These are phyloP conservation scores for Limnephilus lunatus DNA, from an alignment of 2,888 invertebrate species.

Conservation along the genomic window DNA sequence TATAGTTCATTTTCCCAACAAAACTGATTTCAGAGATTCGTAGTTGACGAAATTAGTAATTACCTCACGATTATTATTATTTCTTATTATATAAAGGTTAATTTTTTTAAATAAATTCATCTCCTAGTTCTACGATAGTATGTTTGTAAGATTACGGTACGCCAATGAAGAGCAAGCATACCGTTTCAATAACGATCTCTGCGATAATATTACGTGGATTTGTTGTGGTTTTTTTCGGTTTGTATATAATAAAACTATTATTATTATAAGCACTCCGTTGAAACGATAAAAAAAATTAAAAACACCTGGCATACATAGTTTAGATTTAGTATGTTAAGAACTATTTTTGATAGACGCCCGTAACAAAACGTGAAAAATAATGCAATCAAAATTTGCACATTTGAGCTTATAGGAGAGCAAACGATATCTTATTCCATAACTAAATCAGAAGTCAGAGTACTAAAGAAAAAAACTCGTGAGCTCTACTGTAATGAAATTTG, in stretches of 20 bases:
- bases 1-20: no score
- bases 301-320: not conserved
- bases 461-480: not conserved
- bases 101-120: no score
- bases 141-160: not conserved
- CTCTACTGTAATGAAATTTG: not conserved
- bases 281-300: not conserved
- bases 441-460: not conserved
- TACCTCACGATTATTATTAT: no score
- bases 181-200: not conserved
- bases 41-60: no score
- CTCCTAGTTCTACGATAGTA: not conserved
- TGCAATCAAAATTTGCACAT: no score
- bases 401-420: no score
- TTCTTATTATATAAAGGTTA: no score
- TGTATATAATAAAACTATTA: not conserved
- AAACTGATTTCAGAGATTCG: no score
- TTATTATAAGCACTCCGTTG: not conserved
- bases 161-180: not conserved
- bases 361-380: no score
- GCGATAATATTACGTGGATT: constrained; percentile 50
- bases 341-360: no score
- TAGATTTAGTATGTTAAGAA: no score
- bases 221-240: constrained; percentile 37
- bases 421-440: no score